phyloP scores from a whole-genome alignment of 2,888 invertebrate species.

The Kryphioiulus occultus region DNA sequence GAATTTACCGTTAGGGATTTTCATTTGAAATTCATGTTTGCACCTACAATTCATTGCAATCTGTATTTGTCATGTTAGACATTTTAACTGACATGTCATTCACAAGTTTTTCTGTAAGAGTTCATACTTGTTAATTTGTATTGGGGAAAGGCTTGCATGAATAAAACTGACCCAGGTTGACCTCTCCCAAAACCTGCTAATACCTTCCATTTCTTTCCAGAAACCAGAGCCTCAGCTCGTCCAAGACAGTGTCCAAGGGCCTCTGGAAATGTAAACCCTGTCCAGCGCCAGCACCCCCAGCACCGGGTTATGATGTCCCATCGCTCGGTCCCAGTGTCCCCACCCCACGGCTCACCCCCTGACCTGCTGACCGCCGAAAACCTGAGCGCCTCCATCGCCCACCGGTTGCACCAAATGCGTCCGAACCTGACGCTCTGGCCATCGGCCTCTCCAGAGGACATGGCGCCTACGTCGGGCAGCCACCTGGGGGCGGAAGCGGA shows the following conservation, averaged over 20 bases:
- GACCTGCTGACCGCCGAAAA: constrained; percentile 14
- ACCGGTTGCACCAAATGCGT: neutral
- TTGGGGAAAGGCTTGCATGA: too few relatives aligned
- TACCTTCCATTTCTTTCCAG: neutral
- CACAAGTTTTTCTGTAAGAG: too few relatives aligned
- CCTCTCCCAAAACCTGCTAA: too few relatives aligned
- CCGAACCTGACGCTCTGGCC: constrained; percentile 1
- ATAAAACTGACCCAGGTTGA: too few relatives aligned
- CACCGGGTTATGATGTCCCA: constrained; percentile 12
- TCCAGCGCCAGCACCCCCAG: neutral
- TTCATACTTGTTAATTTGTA: too few relatives aligned
- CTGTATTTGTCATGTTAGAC: too few relatives aligned
- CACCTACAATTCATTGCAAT: too few relatives aligned
- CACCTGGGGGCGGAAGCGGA: constrained; percentile 6
- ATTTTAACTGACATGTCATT: too few relatives aligned
- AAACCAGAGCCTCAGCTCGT: neutral
- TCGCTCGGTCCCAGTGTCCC: constrained; percentile 12
- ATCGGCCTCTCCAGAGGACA: neutral
- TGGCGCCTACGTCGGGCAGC: neutral
- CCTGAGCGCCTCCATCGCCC: constrained; percentile 7
- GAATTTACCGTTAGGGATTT: too few relatives aligned
- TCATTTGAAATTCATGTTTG: too few relatives aligned
- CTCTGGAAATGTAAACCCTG: neutral
- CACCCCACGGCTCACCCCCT: neutral
- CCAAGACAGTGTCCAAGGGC: neutral